Conservation (phyloP, 2,113 vertebrate genomes). For the Forbesichthys agassizii region DNA sequence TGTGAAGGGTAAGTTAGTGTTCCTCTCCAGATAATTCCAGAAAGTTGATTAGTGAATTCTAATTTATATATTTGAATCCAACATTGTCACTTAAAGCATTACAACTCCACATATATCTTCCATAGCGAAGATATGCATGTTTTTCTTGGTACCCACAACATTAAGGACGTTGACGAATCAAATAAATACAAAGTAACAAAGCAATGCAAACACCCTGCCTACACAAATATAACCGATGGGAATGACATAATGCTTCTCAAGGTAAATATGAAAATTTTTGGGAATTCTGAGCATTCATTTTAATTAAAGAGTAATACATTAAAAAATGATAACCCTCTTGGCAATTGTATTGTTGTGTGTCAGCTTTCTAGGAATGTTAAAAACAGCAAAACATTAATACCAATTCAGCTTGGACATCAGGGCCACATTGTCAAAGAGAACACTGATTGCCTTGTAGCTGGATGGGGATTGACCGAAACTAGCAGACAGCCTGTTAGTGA, state of each 20-base stretch:
- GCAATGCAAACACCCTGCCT: conserved; percentile 30
- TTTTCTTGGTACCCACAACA: conserved; percentile 63
- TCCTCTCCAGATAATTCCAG: neutral
- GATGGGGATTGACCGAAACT: conserved; percentile 49
- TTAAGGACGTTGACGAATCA: conserved; percentile 21
- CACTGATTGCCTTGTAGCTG: conserved; percentile 53
- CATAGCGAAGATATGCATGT: conserved; percentile 32
- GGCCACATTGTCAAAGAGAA: neutral
- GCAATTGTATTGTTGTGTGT: neutral
- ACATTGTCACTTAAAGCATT: too few species aligned
- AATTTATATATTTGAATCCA: neutral
- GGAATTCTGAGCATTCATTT: too few species aligned
- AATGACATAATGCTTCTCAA: conserved; percentile 71
- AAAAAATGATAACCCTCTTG: too few species aligned
- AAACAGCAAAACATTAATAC: neutral
- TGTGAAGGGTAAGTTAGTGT: conserved; percentile 40
- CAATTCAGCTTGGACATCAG: conserved; percentile 24
- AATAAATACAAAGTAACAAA: conserved; percentile 28
- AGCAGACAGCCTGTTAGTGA: neutral
- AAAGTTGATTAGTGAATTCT: neutral
- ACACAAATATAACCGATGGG: fast-evolving
- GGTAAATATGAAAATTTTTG: conserved; percentile 29
- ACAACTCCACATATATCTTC: neutral
- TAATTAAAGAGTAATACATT: too few species aligned
- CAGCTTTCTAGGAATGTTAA: conserved; percentile 38